Percentiles rank a stretch among this genome's conserved stretches.
Evolutionary conservation across 2,113 vertebrate species (phyloP).

Genomic region (Oncorhynchus gorbuscha): DNA sequence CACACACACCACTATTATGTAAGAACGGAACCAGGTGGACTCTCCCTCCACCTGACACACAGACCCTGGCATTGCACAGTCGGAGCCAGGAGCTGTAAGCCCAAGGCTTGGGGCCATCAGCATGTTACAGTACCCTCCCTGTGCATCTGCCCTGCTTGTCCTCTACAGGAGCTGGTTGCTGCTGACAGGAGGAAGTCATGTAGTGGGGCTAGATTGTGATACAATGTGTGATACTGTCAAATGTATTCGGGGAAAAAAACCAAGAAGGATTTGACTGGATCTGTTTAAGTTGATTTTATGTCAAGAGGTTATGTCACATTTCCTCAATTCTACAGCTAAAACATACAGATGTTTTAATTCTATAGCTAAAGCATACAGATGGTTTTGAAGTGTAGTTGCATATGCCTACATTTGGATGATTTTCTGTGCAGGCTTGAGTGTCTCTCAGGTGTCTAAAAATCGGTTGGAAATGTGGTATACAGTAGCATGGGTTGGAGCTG

Average conservation of each 20-base stretch:
- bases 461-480: no score
- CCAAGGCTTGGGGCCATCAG: not conserved
- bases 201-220: not conserved
- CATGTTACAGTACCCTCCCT: not conserved
- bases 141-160: no score
- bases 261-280: not conserved
- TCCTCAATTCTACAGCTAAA: no score
- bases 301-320: no score
- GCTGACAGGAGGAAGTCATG: not conserved
- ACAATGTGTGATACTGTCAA: not conserved
- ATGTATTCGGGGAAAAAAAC: not conserved
- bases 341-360: no score
- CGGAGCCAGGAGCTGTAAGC: no score
- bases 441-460: no score
- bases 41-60: slow-evolving; percentile 17
- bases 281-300: not conserved
- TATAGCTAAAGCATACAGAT: no score
- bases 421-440: no score
- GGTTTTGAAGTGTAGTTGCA: no score
- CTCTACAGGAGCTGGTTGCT: not conserved
- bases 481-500: not conserved
- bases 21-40: slow-evolving; percentile 31
- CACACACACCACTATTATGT: slow-evolving; percentile 26
- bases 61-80: not conserved
- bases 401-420: not conserved